Conservation (phyloP, 2,888 invertebrate species). For the Malthinus seriepunctatus region DNA sequence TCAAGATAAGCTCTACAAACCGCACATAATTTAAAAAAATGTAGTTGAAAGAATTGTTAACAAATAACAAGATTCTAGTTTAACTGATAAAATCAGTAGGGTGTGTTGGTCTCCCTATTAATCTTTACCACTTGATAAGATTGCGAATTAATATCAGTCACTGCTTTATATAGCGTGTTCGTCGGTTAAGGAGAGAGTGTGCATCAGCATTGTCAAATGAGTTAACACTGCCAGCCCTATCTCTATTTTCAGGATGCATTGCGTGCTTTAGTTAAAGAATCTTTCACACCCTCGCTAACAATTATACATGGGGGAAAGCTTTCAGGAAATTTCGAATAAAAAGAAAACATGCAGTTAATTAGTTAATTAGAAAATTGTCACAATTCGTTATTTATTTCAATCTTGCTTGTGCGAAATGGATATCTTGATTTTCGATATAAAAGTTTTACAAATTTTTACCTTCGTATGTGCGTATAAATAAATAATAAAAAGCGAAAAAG, state of each 20-base stretch:
- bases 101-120: conserved; percentile 19
- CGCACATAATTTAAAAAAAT: neutral
- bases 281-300: conserved; percentile 3
- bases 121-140: conserved; percentile 23
- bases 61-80: conserved; percentile 12
- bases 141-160: conserved; percentile 24
- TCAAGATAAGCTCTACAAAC: too few relatives aligned
- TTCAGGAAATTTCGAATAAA: conserved; percentile 3
- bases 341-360: conserved; percentile 1
- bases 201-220: conserved; percentile 25
- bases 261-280: conserved; percentile 14
- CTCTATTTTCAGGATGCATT: conserved; percentile 20
- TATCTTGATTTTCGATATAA: too few relatives aligned
- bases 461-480: too few relatives aligned
- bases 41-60: conserved; percentile 4
- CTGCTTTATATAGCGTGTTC: conserved; percentile 14
- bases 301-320: neutral
- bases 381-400: too few relatives aligned
- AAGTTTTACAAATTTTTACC: too few relatives aligned
- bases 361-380: neutral
- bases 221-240: conserved; percentile 24
- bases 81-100: conserved; percentile 9
- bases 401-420: too few relatives aligned
- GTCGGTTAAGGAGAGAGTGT: conserved; percentile 8
- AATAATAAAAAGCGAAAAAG: too few relatives aligned